A percentile compares a stretch with the other conserved stretches of the same genome.
Conservation (phyloP, 2,888 invertebrate species). For the Poecilobothrus nobilitatus region DNA sequence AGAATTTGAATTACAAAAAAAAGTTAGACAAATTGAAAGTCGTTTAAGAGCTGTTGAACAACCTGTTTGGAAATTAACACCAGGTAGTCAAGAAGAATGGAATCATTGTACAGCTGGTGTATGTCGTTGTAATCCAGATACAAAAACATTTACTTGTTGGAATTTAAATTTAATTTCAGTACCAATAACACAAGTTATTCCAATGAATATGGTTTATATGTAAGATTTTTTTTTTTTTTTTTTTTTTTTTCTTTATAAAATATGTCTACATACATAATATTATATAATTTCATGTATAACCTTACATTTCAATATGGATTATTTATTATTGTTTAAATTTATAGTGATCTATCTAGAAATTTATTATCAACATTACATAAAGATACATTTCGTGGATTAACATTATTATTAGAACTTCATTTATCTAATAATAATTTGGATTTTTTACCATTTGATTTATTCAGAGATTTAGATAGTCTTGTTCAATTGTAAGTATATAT, state of each 20-base stretch:
- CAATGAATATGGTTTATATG: conserved; percentile 53
- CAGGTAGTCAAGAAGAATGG: conserved; percentile 46
- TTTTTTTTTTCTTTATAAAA: too few species aligned
- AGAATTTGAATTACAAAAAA: conserved; percentile 32
- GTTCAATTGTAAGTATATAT: conserved; percentile 49
- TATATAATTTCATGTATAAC: too few species aligned
- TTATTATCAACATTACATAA: conserved; percentile 55
- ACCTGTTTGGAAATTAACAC: conserved; percentile 54
- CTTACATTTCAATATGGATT: background rate
- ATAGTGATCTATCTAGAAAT: conserved; percentile 63
- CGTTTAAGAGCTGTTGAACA: conserved; percentile 56
- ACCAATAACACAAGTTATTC: conserved; percentile 54
- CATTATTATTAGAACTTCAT: conserved; percentile 52
- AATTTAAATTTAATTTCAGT: conserved; percentile 49
- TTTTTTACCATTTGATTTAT: conserved; percentile 52
- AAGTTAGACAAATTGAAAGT: conserved; percentile 48
- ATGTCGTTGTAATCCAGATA: conserved; percentile 57
- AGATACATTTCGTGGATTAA: conserved; percentile 53
- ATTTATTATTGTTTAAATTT: conserved; percentile 29
- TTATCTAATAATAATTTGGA: conserved; percentile 59
- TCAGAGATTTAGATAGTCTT: conserved; percentile 51
- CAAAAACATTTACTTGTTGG: conserved; percentile 57
- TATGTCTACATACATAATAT: background rate
- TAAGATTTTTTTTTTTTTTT: conserved; percentile 33
- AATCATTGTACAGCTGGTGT: conserved; percentile 55